Conservation (phyloP, 2,113 vertebrate genomes). For the Alectura lathami region DNA sequence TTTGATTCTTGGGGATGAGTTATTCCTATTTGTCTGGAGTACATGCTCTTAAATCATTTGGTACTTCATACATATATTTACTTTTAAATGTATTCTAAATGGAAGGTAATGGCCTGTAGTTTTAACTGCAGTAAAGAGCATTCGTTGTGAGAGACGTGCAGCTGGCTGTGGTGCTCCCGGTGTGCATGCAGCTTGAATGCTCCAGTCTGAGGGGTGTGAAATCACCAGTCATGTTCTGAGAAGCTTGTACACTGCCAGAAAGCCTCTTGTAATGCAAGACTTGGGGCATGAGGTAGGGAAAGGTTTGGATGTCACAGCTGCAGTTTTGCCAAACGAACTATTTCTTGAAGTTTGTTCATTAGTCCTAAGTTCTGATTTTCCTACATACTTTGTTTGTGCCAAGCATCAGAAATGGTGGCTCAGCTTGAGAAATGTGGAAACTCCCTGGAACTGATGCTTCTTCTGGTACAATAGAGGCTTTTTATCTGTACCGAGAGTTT, state of each 20-base stretch:
- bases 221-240: not conserved
- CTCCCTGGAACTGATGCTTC: not conserved
- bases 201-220: not conserved
- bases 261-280: fast-evolving
- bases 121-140: not conserved
- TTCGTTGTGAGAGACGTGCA: not conserved
- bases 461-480: not conserved
- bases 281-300: fast-evolving
- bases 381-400: not conserved
- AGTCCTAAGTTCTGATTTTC: not conserved
- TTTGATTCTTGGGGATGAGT: not conserved
- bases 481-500: not conserved
- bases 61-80: not conserved
- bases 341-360: not conserved
- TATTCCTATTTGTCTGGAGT: not conserved
- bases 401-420: not conserved
- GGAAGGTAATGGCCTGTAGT: not conserved
- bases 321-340: not conserved
- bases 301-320: not conserved
- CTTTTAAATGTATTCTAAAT: not conserved
- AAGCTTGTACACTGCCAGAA: not conserved
- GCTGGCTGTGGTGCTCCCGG: not conserved
- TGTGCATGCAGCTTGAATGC: not conserved
- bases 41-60: not conserved
- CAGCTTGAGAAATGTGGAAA: not conserved